A percentile compares a stretch with the other conserved stretches of the same genome.
These are phyloP conservation scores for Anthopleura xanthogrammica DNA, from an alignment of 92 coral and sea anemone genomes.

Conservation along the genomic window DNA sequence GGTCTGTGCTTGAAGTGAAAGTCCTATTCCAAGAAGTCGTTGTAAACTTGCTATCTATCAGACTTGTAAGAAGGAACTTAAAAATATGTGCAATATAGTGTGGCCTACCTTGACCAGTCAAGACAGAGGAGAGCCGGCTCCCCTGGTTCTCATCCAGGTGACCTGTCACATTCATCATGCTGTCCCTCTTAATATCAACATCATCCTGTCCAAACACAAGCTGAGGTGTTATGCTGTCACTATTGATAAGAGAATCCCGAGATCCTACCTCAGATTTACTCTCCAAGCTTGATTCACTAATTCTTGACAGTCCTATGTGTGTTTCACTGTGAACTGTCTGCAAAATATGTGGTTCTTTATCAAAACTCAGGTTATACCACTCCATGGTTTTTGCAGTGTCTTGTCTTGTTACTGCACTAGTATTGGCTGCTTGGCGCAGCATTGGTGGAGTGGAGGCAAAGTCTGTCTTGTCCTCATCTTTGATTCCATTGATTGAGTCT, in stretches of 20 bases:
- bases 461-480: constrained; percentile 39
- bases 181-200: constrained; percentile 35
- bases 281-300: constrained; percentile 70
- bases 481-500: constrained; percentile 36
- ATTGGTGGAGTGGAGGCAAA: constrained; percentile 47
- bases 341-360: constrained; percentile 47
- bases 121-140: constrained; percentile 82
- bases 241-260: constrained; percentile 26
- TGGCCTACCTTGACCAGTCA: constrained; percentile 31
- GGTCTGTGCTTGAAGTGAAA: too few species aligned
- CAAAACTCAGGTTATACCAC: constrained; percentile 74
- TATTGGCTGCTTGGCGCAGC: constrained; percentile 31
- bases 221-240: constrained; percentile 47
- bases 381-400: constrained; percentile 61
- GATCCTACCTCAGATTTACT: constrained; percentile 42
- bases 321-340: constrained; percentile 25
- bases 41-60: too few species aligned
- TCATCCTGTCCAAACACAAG: constrained; percentile 29
- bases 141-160: constrained; percentile 33
- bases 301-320: constrained; percentile 49
- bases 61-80: too few species aligned
- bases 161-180: not conserved
- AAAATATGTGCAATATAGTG: not conserved
- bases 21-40: too few species aligned
- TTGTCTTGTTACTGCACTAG: constrained; percentile 37